Evolutionary conservation across 2,888 invertebrate genomes (phyloP), one percentile per base, ranked within the genome.

Genomic region (Pilophorus perplexus): DNA sequence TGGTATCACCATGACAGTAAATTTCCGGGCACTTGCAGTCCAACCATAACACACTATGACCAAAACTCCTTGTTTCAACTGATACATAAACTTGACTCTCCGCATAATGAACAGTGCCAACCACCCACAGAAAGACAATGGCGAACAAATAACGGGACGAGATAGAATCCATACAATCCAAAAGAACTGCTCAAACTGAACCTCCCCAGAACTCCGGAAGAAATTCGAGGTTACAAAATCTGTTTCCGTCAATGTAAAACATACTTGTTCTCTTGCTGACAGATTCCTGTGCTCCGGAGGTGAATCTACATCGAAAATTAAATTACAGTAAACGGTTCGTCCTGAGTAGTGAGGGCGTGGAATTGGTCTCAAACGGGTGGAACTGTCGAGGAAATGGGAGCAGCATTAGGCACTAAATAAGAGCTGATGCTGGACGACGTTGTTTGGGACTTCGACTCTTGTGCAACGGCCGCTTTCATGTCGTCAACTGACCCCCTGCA

Each of bases 371-470:
- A 66, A 16, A 66, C 66, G 8, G 66, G 66, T 18, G 66, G 66
- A 18, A 66, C 2, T 16, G 27, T 55, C 22, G 57, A 44, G 44
- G 64, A 64, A 78, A 88, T 83, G 46, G 90, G 89, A 78, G 89
- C 88, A 76, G 89, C 89, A 81, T 90, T 88, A 75, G 85, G 84
- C 74, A 91, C 88, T 75, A 91, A 85, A 75, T 84, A 86, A 74
- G 89, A 85, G 74, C 85, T 85, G 78, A 87, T 85, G 73, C 82
- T 84, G 69, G 83, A 79, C 72, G 82, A 79, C 70, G 78, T 72
- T 68, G 73, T 71, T 71, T 75, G 52, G 69, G 67, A 67, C 59
- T 64, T 68, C 66, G 52, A 54, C 69, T 68, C 64, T 67, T 67
- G 64, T 54, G 67, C 57, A 76, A 75, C 73, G 71, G 78, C 68